Evolutionary conservation across 2,113 vertebrate genomes (phyloP).

Genomic region (Chaetops frenatus): DNA sequence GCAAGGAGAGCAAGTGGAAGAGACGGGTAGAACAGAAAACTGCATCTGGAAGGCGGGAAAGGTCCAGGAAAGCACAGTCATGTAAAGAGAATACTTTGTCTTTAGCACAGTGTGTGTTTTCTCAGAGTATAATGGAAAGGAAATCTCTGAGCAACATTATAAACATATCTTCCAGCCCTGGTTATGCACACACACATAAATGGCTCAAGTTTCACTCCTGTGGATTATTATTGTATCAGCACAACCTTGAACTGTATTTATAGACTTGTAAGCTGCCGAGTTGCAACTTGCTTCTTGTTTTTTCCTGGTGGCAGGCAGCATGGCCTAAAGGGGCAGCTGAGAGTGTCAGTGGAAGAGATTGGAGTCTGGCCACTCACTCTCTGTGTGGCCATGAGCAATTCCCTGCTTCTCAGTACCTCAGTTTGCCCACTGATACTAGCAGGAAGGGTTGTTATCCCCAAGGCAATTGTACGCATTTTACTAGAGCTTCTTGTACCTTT

Average conservation of each 20-base stretch:
- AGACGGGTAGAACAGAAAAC: not conserved
- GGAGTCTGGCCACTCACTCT: not conserved
- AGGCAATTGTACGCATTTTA: not conserved
- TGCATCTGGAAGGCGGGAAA: not conserved
- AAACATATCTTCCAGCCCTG: slow-evolving; percentile 13
- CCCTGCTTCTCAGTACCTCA: not conserved
- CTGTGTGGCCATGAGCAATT: not conserved
- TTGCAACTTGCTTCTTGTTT: slow-evolving; percentile 11
- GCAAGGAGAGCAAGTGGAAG: not conserved
- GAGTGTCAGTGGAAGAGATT: not conserved
- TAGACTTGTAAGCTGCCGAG: slow-evolving; percentile 4
- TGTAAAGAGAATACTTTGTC: not conserved
- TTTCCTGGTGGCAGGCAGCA: not conserved
- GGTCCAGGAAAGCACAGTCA: not conserved
- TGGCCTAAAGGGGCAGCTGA: not conserved
- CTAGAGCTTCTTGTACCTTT: not conserved
- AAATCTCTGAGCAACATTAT: not conserved
- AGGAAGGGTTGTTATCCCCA: not conserved
- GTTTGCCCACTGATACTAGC: not conserved
- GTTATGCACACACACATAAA: slow-evolving; percentile 20
- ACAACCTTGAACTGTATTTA: slow-evolving; percentile 45
- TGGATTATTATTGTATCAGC: slow-evolving; percentile 23
- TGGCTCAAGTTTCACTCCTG: slow-evolving; percentile 46
- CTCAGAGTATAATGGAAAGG: not conserved
- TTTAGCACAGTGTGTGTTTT: not conserved